Evolutionary conservation across 2,113 vertebrate genomes (phyloP).

Genomic region (Phyllostomus hastatus): DNA sequence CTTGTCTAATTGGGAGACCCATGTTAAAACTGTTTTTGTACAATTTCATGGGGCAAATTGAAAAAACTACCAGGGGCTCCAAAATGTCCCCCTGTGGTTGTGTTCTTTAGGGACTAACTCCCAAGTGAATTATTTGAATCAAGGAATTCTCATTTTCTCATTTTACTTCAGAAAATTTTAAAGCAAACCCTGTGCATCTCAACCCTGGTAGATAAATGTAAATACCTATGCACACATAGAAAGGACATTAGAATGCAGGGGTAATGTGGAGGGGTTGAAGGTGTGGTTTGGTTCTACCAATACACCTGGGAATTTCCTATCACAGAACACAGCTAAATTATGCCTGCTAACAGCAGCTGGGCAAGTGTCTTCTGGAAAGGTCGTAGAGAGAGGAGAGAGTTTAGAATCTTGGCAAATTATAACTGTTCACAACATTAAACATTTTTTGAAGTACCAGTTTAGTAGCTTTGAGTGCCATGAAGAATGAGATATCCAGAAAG

Average conservation of each 20-base stretch:
- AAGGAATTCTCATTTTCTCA: not conserved
- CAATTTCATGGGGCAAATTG: not conserved
- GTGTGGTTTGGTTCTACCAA: not conserved
- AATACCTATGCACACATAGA: not conserved
- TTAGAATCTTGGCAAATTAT: not conserved
- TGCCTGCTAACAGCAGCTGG: not conserved
- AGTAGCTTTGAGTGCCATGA: not conserved
- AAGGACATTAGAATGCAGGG: not conserved
- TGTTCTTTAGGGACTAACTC: not conserved
- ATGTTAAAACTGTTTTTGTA: not conserved
- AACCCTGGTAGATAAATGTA: not conserved
- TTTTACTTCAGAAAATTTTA: not conserved
- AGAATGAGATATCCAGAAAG: not conserved
- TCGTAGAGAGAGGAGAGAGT: not conserved
- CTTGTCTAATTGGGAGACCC: not conserved
- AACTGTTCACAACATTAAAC: not conserved
- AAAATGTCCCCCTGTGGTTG: not conserved
- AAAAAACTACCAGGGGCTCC: not conserved
- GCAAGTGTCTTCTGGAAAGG: not conserved
- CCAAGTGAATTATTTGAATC: not conserved
- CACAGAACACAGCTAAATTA: not conserved
- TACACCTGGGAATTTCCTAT: not conserved
- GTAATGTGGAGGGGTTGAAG: not conserved
- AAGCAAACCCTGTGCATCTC: not conserved
- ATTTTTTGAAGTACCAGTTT: not conserved